Base-by-base conservation (phyloP, 1,140 invertebrate genomes). In the Drosophila sproati region DNA sequence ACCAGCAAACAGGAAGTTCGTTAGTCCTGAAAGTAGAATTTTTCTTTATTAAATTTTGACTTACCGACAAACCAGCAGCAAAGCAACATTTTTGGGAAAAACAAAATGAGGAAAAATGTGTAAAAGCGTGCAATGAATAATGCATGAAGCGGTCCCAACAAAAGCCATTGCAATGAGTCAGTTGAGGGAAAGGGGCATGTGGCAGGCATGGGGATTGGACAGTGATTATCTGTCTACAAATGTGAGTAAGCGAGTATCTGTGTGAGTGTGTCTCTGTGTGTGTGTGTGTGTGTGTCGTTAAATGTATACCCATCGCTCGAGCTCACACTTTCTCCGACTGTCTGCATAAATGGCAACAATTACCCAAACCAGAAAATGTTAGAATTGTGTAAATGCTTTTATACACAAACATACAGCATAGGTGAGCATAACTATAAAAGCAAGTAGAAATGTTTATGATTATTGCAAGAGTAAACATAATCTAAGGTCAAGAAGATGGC, bases 31-130 rank as follows among this genome's bases (percentile, higher is more conserved):
- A 32, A 47, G 34, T 54, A 54, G 68, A 77, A 86, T 85, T 78
- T 85, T 62, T 85, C 81, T 86, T 85, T 85, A 85, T 85, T 85
- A 86, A 85, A 85, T 85, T 85, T 85, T 80, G 50, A 83, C 81
- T 83, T 76, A 72, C 72, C 59, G 31, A 43, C 50, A 2, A 31
- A 8, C 31, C 59, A 52, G 52, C 66, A 12, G 47, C 32, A 56
- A 39, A 28, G 29, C 32, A 52, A 56, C 61, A 61, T 32, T 31
- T 43, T 51, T 63, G 50, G 73, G 68, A 39, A 80, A 76, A 77
- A 86, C 61, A 68, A 80, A 85, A 85, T 85, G 74, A 85, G 74
- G 82, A 81, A 85, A 85, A 80, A 86, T 85, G 81, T 82, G 78
- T 67, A 77, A 78, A 71, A 78, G 72, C 82, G 61, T 86, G 81